A percentile compares a stretch with the other conserved stretches of the same genome.
Conservation (phyloP, 2,888 invertebrate species). For the Pristionchus exspectatus region DNA sequence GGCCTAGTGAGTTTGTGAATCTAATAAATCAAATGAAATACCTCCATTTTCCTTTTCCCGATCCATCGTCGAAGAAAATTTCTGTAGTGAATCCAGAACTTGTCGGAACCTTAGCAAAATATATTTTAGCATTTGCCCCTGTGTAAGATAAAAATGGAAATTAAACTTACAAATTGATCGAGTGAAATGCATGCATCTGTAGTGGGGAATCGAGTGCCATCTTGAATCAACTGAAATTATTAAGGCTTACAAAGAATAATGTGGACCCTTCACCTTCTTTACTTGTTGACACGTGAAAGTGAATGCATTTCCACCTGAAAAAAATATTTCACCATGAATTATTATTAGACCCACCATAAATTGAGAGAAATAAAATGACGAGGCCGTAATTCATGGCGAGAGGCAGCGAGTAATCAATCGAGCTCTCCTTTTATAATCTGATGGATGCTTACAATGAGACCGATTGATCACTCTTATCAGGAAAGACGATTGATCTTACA, state of each 20-base stretch:
- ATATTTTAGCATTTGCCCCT: neutral
- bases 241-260: neutral
- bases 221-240: neutral
- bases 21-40: neutral
- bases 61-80: constrained; percentile 11
- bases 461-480: constrained; percentile 19
- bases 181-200: neutral
- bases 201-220: neutral
- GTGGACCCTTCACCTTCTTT: neutral
- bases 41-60: neutral
- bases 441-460: neutral
- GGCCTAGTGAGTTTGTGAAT: neutral
- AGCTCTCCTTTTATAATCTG: neutral
- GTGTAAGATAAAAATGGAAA: neutral
- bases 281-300: neutral
- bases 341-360: neutral
- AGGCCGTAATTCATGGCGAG: neutral
- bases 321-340: neutral
- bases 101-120: neutral
- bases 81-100: neutral
- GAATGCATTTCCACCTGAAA: neutral
- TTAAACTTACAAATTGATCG: neutral
- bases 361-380: neutral
- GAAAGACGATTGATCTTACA: neutral
- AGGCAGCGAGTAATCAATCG: neutral